Conservation (phyloP, 2,113 vertebrate species). For the Bubalus kerabau region DNA sequence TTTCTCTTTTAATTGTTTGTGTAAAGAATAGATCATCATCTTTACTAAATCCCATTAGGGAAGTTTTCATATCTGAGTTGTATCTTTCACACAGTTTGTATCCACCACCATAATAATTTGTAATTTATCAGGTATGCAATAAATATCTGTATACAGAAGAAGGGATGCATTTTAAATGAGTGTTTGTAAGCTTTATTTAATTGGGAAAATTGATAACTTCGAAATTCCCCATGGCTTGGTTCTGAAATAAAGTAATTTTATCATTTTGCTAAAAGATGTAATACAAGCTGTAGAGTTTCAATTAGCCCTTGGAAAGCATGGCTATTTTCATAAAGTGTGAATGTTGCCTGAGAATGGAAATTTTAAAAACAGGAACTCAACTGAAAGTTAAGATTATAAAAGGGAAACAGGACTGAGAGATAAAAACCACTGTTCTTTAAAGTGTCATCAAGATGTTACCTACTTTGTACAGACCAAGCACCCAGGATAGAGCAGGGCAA, state of each 20-base stretch:
- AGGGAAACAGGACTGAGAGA: slow-evolving; percentile 34
- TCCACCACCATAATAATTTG: not conserved
- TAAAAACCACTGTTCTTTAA: not conserved
- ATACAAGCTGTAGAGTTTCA: slow-evolving; percentile 49
- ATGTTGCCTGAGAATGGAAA: slow-evolving; percentile 57
- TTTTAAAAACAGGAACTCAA: slow-evolving; percentile 56
- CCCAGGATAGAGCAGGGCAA: not conserved
- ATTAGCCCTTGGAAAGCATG: slow-evolving; percentile 50
- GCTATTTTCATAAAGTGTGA: slow-evolving; percentile 66
- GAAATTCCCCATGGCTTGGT: slow-evolving; percentile 48
- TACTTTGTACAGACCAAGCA: not conserved
- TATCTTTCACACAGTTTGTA: not conserved
- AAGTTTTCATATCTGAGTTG: not conserved
- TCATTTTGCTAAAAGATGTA: slow-evolving; percentile 45
- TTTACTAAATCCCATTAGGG: not conserved
- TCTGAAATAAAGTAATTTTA: slow-evolving; percentile 53
- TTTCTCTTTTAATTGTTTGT: slow-evolving; percentile 8
- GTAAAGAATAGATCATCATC: not conserved
- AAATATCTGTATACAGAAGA: not conserved
- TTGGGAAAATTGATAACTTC: slow-evolving; percentile 26
- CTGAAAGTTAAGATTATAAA: slow-evolving; percentile 49
- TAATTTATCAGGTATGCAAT: not conserved
- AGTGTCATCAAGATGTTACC: not conserved
- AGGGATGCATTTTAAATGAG: not conserved
- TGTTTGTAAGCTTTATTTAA: not conserved